Evolutionary conservation across 2,888 invertebrate species (phyloP).

Genomic region (Mesorhabditis spiculigera): DNA sequence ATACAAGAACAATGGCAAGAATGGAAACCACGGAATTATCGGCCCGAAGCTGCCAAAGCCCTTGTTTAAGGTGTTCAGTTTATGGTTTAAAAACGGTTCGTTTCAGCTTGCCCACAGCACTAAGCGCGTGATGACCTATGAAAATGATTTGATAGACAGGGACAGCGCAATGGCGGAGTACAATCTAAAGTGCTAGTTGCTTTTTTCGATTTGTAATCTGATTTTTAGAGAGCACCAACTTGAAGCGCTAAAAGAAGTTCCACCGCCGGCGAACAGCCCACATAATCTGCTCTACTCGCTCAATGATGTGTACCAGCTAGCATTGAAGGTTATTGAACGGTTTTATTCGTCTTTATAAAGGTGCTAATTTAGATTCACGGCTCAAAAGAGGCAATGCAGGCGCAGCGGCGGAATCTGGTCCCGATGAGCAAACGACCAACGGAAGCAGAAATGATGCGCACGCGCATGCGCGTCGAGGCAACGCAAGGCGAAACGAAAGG

Average conservation of each 20-base stretch:
- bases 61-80: background rate
- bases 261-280: conserved; percentile 13
- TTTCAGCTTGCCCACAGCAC: background rate
- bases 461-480: conserved; percentile 47
- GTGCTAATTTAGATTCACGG: conserved; percentile 34
- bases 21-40: background rate
- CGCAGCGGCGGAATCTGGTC: conserved; percentile 35
- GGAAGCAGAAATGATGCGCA: conserved; percentile 39
- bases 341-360: no score
- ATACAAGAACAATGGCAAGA: no score
- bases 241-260: background rate
- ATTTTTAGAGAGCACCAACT: background rate
- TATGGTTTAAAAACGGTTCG: background rate
- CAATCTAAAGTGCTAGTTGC: conserved; percentile 27
- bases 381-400: conserved; percentile 37
- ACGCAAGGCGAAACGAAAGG: conserved; percentile 23
- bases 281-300: conserved; percentile 27
- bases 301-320: conserved; percentile 38
- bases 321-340: conserved; percentile 19
- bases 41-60: background rate
- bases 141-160: conserved; percentile 41
- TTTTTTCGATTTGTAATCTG: background rate
- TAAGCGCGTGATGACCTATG: conserved; percentile 21
- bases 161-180: conserved; percentile 44
- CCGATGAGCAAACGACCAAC: conserved; percentile 38